Evolutionary conservation across 2,797 vertebrate species (phyloP).

Genomic region (Geotrypetes seraphini): DNA sequence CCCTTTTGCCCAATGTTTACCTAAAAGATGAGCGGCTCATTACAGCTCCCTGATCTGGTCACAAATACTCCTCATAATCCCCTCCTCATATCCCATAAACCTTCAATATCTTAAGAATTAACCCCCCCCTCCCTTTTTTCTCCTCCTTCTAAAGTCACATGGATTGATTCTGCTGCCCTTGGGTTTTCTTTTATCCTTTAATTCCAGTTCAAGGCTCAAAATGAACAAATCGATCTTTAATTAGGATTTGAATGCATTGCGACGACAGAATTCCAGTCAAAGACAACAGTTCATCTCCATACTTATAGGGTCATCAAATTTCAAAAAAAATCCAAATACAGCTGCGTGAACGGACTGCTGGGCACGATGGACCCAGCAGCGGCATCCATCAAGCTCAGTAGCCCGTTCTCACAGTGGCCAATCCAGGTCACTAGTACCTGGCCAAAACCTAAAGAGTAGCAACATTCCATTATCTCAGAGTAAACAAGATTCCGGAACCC

Average conservation of each 20-base stretch:
- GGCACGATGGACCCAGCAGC: too few relatives aligned
- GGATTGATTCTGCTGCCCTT: slow-evolving; percentile 74
- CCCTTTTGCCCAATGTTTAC: slow-evolving; percentile 80
- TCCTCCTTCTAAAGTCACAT: slow-evolving; percentile 80
- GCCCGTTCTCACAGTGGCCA: too few relatives aligned
- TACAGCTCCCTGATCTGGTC: slow-evolving; percentile 82
- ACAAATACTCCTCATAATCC: slow-evolving; percentile 98
- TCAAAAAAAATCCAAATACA: too few relatives aligned
- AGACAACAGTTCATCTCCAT: too few relatives aligned
- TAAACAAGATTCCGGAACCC: too few relatives aligned
- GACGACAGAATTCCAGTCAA: slow-evolving; percentile 47
- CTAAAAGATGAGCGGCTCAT: slow-evolving; percentile 93
- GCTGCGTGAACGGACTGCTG: too few relatives aligned
- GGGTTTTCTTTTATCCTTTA: slow-evolving; percentile 62
- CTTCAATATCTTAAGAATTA: slow-evolving; percentile 48
- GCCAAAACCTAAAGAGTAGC: too few relatives aligned
- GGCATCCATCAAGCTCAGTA: too few relatives aligned
- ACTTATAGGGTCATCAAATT: too few relatives aligned
- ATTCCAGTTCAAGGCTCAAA: slow-evolving; percentile 53
- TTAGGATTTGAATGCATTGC: slow-evolving; percentile 60
- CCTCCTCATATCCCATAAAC: slow-evolving; percentile 66
- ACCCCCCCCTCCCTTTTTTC: slow-evolving; percentile 62
- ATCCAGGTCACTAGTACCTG: too few relatives aligned
- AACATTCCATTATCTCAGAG: too few relatives aligned
- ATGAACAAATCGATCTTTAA: slow-evolving; percentile 83